Evolutionary conservation across 2,113 vertebrate genomes (phyloP), one percentile per base, ranked within the genome.

Genomic region (Chlorocebus sabaeus): DNA sequence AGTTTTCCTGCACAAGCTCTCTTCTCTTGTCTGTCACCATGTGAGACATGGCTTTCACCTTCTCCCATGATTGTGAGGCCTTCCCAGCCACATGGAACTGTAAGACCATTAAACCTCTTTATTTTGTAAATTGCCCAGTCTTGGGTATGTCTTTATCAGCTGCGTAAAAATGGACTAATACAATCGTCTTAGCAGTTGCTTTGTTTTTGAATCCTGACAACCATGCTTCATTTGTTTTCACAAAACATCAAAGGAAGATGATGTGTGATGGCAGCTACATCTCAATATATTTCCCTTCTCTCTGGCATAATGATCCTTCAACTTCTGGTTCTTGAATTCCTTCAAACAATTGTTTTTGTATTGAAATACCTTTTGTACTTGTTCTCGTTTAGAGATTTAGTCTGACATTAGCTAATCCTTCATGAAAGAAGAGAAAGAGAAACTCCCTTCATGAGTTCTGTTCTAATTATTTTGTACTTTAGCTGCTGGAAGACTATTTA

Each of bases 401-500:
- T 78, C 48, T 82, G 61, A 88, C 59, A 87, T 50, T 9, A 89
- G 43, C 43, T 84, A 94, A 84, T 79, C 35, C 16, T 84, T 88
- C 61, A 43, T 76, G 48, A 50, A 50, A 50, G 48, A 50, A 50
- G 48, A 70, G n/a, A 72, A 73, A 83, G 64, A 64, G n/a, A 89
- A 85, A 89, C 27, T 78, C 35, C 5, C 13, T 82, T 76, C 4
- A 52, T 89, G 48, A 92, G 14, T 92, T 85, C 14, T 55, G 52
- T 79, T 84, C 30, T 40, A 89, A 50, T 61, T 52, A 78, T 72
- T 23, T 82, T 91, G 40, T 87, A 52, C 20, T 89, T 79, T 45
- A 92, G 20, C 76, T 93, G 55, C 23, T 96, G 52, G 27, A 64
- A 32, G 20, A 95, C 85, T 94, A 59, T 89, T 95, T 73, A 61